Percentiles rank a stretch among this genome's conserved stretches.
These are phyloP conservation scores for Ormyrus labotus DNA, from an alignment of 2,888 invertebrate genomes.

Conservation along the genomic window DNA sequence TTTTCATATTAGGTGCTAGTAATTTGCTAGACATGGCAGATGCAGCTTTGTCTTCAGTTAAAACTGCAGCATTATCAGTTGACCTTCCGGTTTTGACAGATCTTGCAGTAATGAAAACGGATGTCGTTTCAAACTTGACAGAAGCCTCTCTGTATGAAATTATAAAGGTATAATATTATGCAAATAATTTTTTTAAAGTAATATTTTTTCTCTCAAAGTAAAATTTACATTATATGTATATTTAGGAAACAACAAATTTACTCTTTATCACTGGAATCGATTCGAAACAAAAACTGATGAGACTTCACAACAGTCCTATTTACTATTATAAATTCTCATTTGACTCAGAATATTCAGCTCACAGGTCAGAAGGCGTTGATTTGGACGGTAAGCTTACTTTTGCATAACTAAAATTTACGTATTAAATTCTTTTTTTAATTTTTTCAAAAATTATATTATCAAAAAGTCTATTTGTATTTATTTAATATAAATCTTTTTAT, in stretches of 20 bases:
- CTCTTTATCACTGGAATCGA: conserved; percentile 60
- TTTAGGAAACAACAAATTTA: conserved; percentile 56
- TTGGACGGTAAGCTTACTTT: conserved; percentile 47
- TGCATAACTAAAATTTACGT: no score
- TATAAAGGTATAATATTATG: not conserved
- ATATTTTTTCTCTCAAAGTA: conserved; percentile 1
- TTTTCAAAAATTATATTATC: not conserved
- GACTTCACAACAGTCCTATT: conserved; percentile 51
- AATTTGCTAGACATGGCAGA: conserved; percentile 25
- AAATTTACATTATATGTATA: not conserved
- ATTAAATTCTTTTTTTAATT: not conserved
- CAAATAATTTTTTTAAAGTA: not conserved
- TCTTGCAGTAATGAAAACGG: not conserved
- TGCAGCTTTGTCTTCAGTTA: not conserved
- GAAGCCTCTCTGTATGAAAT: not conserved
- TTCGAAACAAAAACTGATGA: conserved; percentile 59
- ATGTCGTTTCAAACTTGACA: conserved; percentile 14
- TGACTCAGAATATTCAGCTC: conserved; percentile 54
- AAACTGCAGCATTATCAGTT: not conserved
- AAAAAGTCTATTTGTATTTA: no score
- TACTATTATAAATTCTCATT: conserved; percentile 63
- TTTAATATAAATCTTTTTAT: no score
- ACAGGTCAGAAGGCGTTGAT: conserved; percentile 1
- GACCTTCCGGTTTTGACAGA: conserved; percentile 19
- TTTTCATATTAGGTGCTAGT: conserved; percentile 23